Evolutionary conservation across 2,888 invertebrate genomes (phyloP).

Genomic region (Mythimna impura): DNA sequence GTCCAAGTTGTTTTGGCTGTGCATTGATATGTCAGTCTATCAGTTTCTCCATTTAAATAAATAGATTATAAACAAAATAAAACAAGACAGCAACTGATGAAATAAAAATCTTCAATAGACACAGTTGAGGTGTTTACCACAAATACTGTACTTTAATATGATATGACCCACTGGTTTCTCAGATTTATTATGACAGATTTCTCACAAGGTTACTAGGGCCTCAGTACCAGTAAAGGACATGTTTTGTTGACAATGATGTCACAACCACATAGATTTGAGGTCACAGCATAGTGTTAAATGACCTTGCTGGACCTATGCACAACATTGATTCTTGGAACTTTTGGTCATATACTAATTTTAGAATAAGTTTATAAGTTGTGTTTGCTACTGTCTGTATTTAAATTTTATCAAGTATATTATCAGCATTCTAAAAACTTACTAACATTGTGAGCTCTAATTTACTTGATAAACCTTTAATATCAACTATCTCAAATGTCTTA

Average conservation of each 20-base stretch:
- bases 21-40: too few relatives aligned
- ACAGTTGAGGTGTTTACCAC: slow-evolving; percentile 3
- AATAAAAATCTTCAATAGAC: too few relatives aligned
- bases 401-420: neutral
- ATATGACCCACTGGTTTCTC: slow-evolving; percentile 39
- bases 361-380: slow-evolving; percentile 16
- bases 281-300: slow-evolving; percentile 60
- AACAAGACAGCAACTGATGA: too few relatives aligned
- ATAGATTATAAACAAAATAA: too few relatives aligned
- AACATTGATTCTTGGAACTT: slow-evolving; percentile 33
- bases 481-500: neutral
- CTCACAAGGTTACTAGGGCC: slow-evolving; percentile 51
- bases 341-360: slow-evolving; percentile 45
- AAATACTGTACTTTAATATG: slow-evolving; percentile 5
- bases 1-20: too few relatives aligned
- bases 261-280: slow-evolving; percentile 65
- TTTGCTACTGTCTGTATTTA: slow-evolving; percentile 2
- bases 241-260: slow-evolving; percentile 67
- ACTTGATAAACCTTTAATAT: neutral
- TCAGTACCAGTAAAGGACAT: slow-evolving; percentile 51
- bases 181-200: slow-evolving; percentile 20
- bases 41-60: too few relatives aligned
- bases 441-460: neutral
- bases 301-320: slow-evolving; percentile 56
- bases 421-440: neutral